Conservation (phyloP, 2,888 invertebrate genomes). For the Ctena decussata region DNA sequence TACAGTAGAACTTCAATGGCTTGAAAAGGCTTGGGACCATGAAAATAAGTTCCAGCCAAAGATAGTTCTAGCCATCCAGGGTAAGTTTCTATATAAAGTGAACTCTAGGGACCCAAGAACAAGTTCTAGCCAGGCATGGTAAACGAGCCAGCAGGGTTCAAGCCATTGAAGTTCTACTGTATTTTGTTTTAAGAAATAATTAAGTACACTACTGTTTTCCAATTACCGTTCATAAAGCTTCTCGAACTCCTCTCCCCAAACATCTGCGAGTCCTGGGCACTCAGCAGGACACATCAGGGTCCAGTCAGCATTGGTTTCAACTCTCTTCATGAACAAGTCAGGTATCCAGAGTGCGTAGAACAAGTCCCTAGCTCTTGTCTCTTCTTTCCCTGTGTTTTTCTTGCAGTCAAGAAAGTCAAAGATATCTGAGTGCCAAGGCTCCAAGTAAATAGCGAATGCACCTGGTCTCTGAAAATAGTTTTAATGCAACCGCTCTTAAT, state of each 20-base stretch:
- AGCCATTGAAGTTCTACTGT: too few species aligned
- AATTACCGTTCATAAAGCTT: slow-evolving; percentile 93
- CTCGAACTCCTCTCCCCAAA: slow-evolving; percentile 98
- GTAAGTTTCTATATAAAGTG: too few species aligned
- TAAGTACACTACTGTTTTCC: too few species aligned
- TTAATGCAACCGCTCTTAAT: too few species aligned
- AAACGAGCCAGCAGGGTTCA: too few species aligned
- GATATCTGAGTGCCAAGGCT: slow-evolving; percentile 99
- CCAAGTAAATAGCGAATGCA: slow-evolving; percentile 98
- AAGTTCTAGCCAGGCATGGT: too few species aligned
- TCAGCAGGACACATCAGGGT: slow-evolving; percentile 99
- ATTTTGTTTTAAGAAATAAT: too few species aligned
- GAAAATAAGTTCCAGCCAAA: too few species aligned
- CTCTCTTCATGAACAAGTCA: slow-evolving; percentile 98
- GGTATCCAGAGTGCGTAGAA: slow-evolving; percentile 99
- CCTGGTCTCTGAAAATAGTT: slow-evolving; percentile 92
- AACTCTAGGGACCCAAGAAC: too few species aligned
- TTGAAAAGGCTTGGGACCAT: too few species aligned
- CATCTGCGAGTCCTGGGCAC: slow-evolving; percentile 95
- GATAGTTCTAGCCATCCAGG: too few species aligned
- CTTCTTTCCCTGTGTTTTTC: slow-evolving; percentile 98
- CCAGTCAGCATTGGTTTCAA: slow-evolving; percentile 94
- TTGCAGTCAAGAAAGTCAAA: slow-evolving; percentile 98
- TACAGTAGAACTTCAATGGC: too few species aligned
- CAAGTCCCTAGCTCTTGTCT: slow-evolving; percentile 96